phyloP scores from a whole-genome alignment of 2,113 vertebrate species.

The Oreotrochilus melanogaster region DNA sequence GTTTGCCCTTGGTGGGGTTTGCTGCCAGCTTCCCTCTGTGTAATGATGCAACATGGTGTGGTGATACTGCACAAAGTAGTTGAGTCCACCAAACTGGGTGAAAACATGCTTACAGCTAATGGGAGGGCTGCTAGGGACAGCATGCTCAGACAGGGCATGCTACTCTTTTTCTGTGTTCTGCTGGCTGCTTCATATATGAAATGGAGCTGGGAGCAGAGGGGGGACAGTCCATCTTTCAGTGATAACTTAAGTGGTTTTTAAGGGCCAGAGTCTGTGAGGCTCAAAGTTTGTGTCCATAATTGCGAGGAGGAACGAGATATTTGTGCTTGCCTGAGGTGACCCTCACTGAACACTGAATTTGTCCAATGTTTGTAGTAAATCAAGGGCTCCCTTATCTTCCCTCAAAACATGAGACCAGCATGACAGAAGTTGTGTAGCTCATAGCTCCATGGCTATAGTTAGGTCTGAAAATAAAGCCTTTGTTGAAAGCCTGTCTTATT shows the following conservation, averaged over 20 bases:
- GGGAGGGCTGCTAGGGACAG: not conserved
- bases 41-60: not conserved
- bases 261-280: not conserved
- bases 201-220: not conserved
- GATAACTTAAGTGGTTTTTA: not conserved
- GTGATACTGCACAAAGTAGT: not conserved
- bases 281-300: not conserved
- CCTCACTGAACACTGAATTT: not conserved
- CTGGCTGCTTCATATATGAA: not conserved
- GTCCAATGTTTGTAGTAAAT: not conserved
- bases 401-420: fast-evolving
- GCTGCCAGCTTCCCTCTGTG: not conserved
- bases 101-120: not conserved
- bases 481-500: not conserved
- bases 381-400: not conserved
- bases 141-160: not conserved
- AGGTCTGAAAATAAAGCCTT: not conserved
- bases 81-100: not conserved
- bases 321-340: not conserved
- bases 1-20: not conserved
- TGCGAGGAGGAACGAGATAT: not conserved
- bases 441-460: fast-evolving
- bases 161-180: not conserved
- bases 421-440: not conserved
- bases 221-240: not conserved